Conservation (phyloP, 2,797 vertebrate genomes). For the Chlorospingus flavigularis region DNA sequence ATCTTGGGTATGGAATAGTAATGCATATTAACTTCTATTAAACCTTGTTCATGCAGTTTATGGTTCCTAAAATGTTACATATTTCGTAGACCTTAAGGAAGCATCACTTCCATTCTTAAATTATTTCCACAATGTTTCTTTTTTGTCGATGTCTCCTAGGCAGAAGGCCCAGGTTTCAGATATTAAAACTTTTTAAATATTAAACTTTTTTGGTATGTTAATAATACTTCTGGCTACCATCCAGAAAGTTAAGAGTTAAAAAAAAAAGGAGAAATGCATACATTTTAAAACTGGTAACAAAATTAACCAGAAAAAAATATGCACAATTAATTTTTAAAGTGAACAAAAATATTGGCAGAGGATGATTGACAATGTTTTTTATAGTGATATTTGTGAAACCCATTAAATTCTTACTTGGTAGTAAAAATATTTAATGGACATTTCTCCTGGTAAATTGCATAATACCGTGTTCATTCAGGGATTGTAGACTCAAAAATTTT, state of each 20-base stretch:
- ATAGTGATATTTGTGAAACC: not conserved
- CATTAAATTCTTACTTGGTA: not conserved
- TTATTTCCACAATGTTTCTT: not conserved
- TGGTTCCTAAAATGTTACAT: conserved; percentile 6
- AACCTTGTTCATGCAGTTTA: conserved; percentile 4
- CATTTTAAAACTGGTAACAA: not conserved
- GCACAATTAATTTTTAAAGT: not conserved
- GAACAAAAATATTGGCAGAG: not conserved
- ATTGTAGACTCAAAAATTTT: not conserved
- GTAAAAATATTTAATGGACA: not conserved
- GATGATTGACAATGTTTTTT: not conserved
- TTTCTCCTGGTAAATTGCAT: not conserved
- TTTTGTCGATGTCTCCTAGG: not conserved
- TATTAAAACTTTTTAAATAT: not conserved
- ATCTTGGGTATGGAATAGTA: conserved; percentile 26
- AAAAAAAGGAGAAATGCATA: not conserved
- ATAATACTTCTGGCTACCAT: not conserved
- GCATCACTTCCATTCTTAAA: not conserved
- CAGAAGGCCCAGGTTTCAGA: not conserved
- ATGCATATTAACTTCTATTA: conserved; percentile 41
- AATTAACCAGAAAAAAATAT: not conserved
- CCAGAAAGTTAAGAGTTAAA: not conserved
- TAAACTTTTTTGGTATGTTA: not conserved
- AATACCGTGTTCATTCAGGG: not conserved
- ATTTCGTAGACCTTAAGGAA: not conserved